Evolutionary conservation across 2,888 invertebrate genomes (phyloP).

Genomic region (Drosophila macrothrix): DNA sequence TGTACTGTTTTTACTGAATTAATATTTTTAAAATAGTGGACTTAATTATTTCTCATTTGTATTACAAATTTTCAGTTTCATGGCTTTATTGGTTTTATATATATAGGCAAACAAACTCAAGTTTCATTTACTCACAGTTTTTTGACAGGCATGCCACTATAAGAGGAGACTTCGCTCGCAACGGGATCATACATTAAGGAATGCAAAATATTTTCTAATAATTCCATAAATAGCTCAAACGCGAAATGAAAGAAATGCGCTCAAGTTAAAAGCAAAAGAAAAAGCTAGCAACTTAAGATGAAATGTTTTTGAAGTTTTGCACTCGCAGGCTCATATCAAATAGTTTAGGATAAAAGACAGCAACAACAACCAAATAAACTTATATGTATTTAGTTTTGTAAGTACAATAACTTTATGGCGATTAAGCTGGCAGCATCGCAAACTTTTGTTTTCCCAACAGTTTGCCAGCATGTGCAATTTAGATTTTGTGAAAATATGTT

Average conservation of each 20-base stretch:
- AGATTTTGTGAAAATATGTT: conserved; percentile 43
- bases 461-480: conserved; percentile 60
- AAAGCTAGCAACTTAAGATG: conserved; percentile 53
- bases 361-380: conserved; percentile 10
- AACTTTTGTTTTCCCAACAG: conserved; percentile 56
- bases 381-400: conserved; percentile 3
- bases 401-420: conserved; percentile 50
- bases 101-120: neutral
- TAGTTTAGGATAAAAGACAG: conserved; percentile 38
- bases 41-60: neutral
- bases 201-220: conserved; percentile 58
- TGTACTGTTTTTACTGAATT: neutral
- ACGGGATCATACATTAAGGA: conserved; percentile 1
- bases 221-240: conserved; percentile 70
- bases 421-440: conserved; percentile 57
- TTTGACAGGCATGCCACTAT: neutral
- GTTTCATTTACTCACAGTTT: conserved; percentile 5
- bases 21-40: neutral
- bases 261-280: conserved; percentile 26
- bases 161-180: neutral
- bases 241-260: conserved; percentile 61
- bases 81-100: neutral
- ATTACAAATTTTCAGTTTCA: neutral
- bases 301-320: conserved; percentile 64
- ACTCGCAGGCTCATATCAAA: conserved; percentile 42